phyloP scores from a whole-genome alignment of 2,113 vertebrate genomes.

The Recurvirostra avosetta region DNA sequence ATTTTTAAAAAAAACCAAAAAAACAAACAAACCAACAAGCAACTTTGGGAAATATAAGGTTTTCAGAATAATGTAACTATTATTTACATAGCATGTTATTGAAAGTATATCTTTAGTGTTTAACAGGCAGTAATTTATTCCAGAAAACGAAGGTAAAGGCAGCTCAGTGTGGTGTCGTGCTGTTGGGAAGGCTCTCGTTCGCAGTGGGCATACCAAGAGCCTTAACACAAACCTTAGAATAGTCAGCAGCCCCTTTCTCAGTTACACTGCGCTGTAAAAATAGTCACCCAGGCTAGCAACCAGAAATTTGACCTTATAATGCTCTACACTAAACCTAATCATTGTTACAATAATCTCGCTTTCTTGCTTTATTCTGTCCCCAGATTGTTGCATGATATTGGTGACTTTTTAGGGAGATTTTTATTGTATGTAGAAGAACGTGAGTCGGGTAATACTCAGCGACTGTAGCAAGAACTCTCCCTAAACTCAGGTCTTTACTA shows the following conservation, averaged over 20 bases:
- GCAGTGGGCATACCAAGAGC: slow-evolving; percentile 17
- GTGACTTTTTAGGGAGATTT: background rate
- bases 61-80: background rate
- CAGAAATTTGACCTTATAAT: slow-evolving; percentile 44
- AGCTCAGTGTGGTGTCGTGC: background rate
- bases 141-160: background rate
- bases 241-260: slow-evolving; percentile 49
- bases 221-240: slow-evolving; percentile 38
- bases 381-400: background rate
- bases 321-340: background rate
- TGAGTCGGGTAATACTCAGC: background rate
- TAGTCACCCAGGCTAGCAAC: slow-evolving; percentile 17
- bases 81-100: background rate
- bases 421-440: background rate
- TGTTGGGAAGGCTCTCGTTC: background rate
- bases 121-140: background rate
- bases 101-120: background rate
- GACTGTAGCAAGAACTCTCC: background rate
- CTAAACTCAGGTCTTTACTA: background rate
- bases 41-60: background rate
- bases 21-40: background rate
- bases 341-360: background rate
- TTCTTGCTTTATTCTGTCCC: background rate
- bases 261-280: slow-evolving; percentile 52
- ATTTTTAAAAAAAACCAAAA: background rate